Conservation (phyloP, 2,888 invertebrate species). For the Drepana falcataria region DNA sequence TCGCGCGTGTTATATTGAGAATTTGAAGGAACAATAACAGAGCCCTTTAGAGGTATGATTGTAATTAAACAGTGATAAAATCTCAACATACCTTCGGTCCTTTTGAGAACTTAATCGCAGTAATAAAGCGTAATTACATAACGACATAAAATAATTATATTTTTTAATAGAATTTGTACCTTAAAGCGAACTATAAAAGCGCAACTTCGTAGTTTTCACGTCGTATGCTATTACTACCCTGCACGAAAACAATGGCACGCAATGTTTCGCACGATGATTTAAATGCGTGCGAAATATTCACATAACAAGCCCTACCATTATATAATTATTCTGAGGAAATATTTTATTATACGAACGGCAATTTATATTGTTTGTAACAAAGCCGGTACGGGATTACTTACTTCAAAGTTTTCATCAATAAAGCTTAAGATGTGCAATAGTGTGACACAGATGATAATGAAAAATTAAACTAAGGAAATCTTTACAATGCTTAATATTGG, state of each 20-base stretch:
- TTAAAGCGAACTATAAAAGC: background rate
- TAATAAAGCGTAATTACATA: background rate
- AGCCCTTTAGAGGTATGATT: background rate
- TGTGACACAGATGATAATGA: too few relatives aligned
- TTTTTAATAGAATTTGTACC: too few relatives aligned
- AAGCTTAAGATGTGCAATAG: too few relatives aligned
- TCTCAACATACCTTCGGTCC: background rate
- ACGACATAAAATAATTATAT: too few relatives aligned
- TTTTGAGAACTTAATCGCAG: background rate
- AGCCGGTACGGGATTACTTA: slow-evolving; percentile 9
- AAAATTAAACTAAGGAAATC: too few relatives aligned
- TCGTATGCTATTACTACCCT: slow-evolving; percentile 21
- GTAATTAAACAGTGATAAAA: background rate
- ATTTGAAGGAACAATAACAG: background rate
- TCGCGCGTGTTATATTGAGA: slow-evolving; percentile 23
- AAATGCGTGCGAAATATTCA: slow-evolving; percentile 27
- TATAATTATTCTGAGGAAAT: background rate
- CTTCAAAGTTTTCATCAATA: slow-evolving; percentile 11
- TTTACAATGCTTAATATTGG: too few relatives aligned
- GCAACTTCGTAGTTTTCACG: background rate
- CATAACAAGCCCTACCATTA: slow-evolving; percentile 16
- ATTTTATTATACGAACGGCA: background rate
- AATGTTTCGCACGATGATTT: slow-evolving; percentile 43
- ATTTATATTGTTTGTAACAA: background rate
- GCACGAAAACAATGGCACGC: slow-evolving; percentile 28